Base-by-base conservation (phyloP, 2,888 invertebrate genomes). In the Drosophila stalkeri region DNA sequence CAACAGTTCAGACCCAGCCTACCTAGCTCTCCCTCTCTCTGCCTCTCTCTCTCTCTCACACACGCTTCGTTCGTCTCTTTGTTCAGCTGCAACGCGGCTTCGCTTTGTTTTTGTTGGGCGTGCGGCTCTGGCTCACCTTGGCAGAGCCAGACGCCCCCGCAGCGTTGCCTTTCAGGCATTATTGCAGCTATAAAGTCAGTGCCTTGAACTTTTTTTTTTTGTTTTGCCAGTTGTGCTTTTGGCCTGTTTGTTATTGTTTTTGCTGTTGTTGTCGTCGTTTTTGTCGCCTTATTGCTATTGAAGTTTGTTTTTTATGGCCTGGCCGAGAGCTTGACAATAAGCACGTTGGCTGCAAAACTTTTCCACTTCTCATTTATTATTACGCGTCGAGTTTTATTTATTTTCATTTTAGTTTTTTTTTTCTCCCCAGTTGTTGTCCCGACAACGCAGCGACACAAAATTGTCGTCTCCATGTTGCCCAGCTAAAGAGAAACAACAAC, bases 101-200 rank as follows among this genome's bases (percentile, higher is more conserved):
- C 60, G 73, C 64, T 80, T 79, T 79, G 83, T 69, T 76, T 80
- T 65, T 69, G 52, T 64, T 67, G 70, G 86, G 75, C 77, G 55
- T 85, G 77, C 76, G 82, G 80, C 75, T 80, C 82, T 77, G 82
- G 80, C 75, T 80, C 82, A 85, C 88, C 90, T 90, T 77, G 76
- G 37, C 47, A 23, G 23, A 27, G 31, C 12, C 37, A 23, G 18
- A 35, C 65, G 46, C 62, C 54, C 18, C 27, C 66, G n/a, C 64
- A 27, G 11, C 51, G 68, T 39, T 37, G 59, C 47, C 47, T 57
- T 44, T 31, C 49, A 56, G 79, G 65, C 84, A 86, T 86, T 86
- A 86, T 86, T 90, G 86, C 86, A 90, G 90, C 90, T 90, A 90
- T 86, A 86, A 86, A 86, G 85, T 87, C 90, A 87, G 90, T 89